Evolutionary conservation across 2,888 invertebrate genomes (phyloP).

Genomic region (Diarsia brunnea): DNA sequence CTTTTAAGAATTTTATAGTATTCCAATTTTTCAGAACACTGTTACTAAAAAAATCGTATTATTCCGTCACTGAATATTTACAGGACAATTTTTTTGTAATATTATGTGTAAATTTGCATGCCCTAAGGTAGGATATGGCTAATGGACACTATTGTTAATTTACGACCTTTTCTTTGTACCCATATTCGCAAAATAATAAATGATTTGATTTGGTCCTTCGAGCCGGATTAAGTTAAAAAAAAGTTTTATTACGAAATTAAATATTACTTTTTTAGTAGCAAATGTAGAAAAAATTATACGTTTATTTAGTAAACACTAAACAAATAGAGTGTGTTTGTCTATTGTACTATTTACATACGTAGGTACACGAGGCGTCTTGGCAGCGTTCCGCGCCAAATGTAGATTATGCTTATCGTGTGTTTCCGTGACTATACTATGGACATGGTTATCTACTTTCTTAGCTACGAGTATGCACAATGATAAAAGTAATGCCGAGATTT

Average conservation of each 20-base stretch:
- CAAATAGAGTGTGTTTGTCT: constrained; percentile 20
- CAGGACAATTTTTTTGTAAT: too few relatives aligned
- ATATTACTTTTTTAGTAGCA: neutral
- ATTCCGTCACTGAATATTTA: too few relatives aligned
- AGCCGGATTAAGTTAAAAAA: neutral
- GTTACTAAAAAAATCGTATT: too few relatives aligned
- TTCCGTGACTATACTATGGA: constrained; percentile 28
- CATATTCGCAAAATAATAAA: too few relatives aligned
- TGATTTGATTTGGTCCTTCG: constrained; percentile 4
- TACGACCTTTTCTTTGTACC: too few relatives aligned
- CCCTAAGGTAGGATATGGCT: too few relatives aligned
- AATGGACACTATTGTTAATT: too few relatives aligned
- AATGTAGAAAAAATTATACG: constrained; percentile 2
- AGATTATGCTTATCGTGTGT: constrained; percentile 25
- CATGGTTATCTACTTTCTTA: constrained; percentile 13
- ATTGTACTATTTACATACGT: neutral
- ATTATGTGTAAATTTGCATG: too few relatives aligned
- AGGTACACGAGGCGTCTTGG: constrained; percentile 39
- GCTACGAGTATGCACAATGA: constrained; percentile 10
- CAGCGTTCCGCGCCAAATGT: constrained; percentile 48
- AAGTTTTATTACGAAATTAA: neutral
- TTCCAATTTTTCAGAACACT: neutral
- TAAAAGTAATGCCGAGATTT: neutral
- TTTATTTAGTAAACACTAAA: constrained; percentile 49
- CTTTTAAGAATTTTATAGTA: neutral